phyloP scores from a whole-genome alignment of 2,888 invertebrate species.

The Dynastes grantii region DNA sequence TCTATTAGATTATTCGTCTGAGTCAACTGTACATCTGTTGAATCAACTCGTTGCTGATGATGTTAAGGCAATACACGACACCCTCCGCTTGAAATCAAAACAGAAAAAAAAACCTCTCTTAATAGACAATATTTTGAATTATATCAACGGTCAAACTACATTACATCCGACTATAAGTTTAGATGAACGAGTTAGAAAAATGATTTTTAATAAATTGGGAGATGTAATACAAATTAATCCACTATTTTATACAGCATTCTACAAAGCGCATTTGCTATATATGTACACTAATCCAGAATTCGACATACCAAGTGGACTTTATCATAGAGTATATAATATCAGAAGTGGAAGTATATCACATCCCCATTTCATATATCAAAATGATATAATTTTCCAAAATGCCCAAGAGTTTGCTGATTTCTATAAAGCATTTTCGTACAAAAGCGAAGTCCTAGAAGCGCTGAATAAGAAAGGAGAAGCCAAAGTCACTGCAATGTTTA shows the following conservation, averaged over 20 bases:
- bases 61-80: conserved; percentile 55
- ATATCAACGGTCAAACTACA: conserved; percentile 59
- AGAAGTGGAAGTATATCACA: conserved; percentile 56
- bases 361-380: conserved; percentile 59
- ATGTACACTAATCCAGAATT: conserved; percentile 61
- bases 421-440: conserved; percentile 51
- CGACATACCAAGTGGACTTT: conserved; percentile 58
- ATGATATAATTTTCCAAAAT: conserved; percentile 60
- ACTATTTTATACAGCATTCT: conserved; percentile 57
- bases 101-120: conserved; percentile 17
- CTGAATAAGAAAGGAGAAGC: conserved; percentile 47
- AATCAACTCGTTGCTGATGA: conserved; percentile 53
- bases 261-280: conserved; percentile 61
- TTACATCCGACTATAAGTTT: conserved; percentile 59
- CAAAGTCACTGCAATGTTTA: conserved; percentile 31
- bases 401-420: conserved; percentile 60
- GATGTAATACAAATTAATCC: conserved; percentile 60
- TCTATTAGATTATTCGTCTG: conserved; percentile 56
- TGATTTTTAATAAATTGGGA: conserved; percentile 61
- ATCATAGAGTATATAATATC: conserved; percentile 56
- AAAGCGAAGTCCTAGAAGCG: conserved; percentile 46
- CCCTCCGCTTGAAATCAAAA: conserved; percentile 54
- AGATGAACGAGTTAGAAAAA: conserved; percentile 60
- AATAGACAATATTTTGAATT: conserved; percentile 42
- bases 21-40: conserved; percentile 53